These are phyloP conservation scores for Trinorchestia longiramus DNA, from an alignment of 1,140 invertebrate species.

Conservation along the genomic window DNA sequence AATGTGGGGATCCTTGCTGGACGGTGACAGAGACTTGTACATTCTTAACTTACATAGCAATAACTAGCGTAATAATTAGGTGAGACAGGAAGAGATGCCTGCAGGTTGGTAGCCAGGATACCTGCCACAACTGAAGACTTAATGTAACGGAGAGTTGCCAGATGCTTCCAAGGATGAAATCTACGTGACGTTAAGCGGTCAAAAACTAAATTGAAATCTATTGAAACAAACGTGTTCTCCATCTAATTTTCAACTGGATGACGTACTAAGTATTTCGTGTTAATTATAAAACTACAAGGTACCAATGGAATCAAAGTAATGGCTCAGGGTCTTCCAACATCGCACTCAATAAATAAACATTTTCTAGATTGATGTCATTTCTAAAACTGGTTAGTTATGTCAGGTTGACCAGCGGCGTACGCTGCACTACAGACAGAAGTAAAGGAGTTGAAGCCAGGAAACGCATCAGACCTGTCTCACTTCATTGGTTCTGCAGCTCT, in stretches of 20 bases:
- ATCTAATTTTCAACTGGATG: neutral
- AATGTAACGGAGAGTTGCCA: neutral
- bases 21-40: neutral
- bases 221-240: neutral
- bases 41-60: neutral
- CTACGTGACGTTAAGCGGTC: neutral
- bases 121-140: neutral
- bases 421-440: too few relatives aligned
- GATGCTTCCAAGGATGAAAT: neutral
- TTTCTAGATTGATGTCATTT: neutral
- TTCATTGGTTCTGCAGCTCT: neutral
- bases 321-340: neutral
- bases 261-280: neutral
- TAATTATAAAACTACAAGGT: neutral
- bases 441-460: too few relatives aligned
- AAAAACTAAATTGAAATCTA: neutral
- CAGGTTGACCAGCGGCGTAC: too few relatives aligned
- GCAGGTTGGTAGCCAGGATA: neutral
- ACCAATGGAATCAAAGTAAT: neutral
- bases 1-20: neutral
- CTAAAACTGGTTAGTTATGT: too few relatives aligned
- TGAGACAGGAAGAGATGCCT: neutral
- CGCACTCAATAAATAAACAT: neutral
- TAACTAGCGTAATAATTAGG: neutral
- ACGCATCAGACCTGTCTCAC: neutral